Base-by-base conservation (phyloP, 2,797 vertebrate genomes). In the Rhabdomys pumilio region DNA sequence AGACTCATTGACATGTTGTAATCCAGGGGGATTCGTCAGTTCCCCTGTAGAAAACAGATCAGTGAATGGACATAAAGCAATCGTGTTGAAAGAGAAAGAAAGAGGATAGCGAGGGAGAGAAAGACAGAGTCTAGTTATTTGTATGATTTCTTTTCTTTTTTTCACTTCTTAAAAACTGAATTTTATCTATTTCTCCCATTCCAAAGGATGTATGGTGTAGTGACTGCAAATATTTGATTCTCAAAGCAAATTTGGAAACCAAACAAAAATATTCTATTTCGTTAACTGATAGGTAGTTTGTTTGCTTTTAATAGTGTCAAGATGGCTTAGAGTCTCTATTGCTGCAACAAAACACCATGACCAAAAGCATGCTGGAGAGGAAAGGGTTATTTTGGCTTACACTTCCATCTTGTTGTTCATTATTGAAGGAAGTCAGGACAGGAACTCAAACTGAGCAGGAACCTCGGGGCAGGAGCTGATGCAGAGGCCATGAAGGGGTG, bases 31-130 rank as follows among this genome's bases (percentile, higher is more conserved):
- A 89, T 50, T 72, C 5, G 65, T 76, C 50, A 34, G 41, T 72
- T 67, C 88, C 61, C 75, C 83, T 84, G 4, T 2, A 91, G 65
- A 89, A 94, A 92, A 92, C n/a, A 63, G 53, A 91, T 93, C 90
- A 53, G 0, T 6, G 41, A 55, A 86, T 44, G 44, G 41, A 87
- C 69, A 57, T 15, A 79, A 41, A 57, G 26, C 22, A 34, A 50
- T 4, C 11, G 1, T 0, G 1, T 38, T 57, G 55, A 79, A 85
- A 69, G 85, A 44, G 6, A 75, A 34, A 19, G 34, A 53, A 38
- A 55, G 26, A 6, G n/a, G 26, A 14, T 6, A 6, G 47, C 2
- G 41, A 47, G 29, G 47, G 59, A n/a, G 34, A 55, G 53, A 50
- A 5, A 29, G 19, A 34, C 19, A 31, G 6, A 44, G 24, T 44